phyloP scores from a whole-genome alignment of 2,797 vertebrate species.

The Odontamblyopus rebecca region DNA sequence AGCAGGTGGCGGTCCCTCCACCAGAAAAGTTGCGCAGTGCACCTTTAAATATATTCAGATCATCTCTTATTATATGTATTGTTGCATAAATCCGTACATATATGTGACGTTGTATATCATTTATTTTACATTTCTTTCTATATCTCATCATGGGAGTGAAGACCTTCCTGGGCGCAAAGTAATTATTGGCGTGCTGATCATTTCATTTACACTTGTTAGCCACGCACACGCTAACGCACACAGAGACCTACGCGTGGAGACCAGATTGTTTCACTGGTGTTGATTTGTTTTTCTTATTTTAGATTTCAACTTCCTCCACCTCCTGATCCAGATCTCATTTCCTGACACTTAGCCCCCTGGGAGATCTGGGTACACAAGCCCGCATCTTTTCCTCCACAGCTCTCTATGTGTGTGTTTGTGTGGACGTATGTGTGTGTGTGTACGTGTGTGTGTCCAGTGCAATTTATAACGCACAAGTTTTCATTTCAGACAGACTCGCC shows the following conservation, averaged over 20 bases:
- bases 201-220: constrained; percentile 21
- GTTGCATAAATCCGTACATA: too few relatives aligned
- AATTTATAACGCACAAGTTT: constrained; percentile 10
- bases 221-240: constrained; percentile 22
- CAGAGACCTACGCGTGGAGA: constrained; percentile 15
- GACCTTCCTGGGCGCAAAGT: constrained; percentile 10
- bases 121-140: too few relatives aligned
- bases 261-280: constrained; percentile 30
- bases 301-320: constrained; percentile 33
- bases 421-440: constrained; percentile 16
- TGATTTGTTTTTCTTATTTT: constrained; percentile 33
- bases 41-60: too few relatives aligned
- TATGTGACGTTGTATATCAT: too few relatives aligned
- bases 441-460: constrained; percentile 8
- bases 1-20: too few relatives aligned
- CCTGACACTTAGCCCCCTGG: constrained; percentile 30
- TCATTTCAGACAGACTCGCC: constrained; percentile 20
- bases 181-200: constrained; percentile 9
- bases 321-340: constrained; percentile 32
- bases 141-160: background rate
- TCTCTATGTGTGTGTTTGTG: constrained; percentile 11
- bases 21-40: too few relatives aligned
- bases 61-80: too few relatives aligned
- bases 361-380: constrained; percentile 56
- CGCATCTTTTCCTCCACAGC: constrained; percentile 32